phyloP scores from a whole-genome alignment of 2,888 invertebrate genomes.

The Coleophora deauratella region DNA sequence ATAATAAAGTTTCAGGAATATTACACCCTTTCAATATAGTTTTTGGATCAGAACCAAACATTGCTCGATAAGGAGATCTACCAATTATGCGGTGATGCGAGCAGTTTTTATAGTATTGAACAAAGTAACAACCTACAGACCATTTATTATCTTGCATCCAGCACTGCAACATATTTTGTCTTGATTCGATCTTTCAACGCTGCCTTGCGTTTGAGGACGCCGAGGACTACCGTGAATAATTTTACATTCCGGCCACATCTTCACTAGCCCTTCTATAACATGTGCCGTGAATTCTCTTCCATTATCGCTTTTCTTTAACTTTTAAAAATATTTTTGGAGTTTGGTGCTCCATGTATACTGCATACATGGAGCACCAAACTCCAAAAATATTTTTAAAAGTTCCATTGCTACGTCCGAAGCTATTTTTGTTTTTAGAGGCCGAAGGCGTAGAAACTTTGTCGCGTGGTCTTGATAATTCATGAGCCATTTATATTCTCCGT shows the following conservation, averaged over 20 bases:
- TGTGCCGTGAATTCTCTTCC: constrained; percentile 9
- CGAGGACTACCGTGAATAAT: constrained; percentile 17
- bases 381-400: constrained; percentile 16
- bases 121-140: constrained; percentile 24
- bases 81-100: constrained; percentile 19
- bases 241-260: constrained; percentile 20
- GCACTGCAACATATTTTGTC: constrained; percentile 23
- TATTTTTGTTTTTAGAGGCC: constrained; percentile 18
- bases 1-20: constrained; percentile 6
- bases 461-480: constrained; percentile 24
- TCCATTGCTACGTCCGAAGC: constrained; percentile 21
- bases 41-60: constrained; percentile 23
- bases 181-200: constrained; percentile 18
- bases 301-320: constrained; percentile 20
- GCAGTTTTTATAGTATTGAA: constrained; percentile 23
- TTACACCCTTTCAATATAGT: constrained; percentile 2
- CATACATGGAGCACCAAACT: neutral
- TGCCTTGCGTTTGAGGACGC: constrained; percentile 15
- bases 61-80: constrained; percentile 21
- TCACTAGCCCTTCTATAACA: too few relatives aligned
- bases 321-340: constrained; percentile 15
- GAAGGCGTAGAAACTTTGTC: constrained; percentile 13
- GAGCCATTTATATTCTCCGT: constrained; percentile 25
- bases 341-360: constrained; percentile 1
- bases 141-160: constrained; percentile 30